Percentiles rank a stretch among this genome's conserved stretches.
These are phyloP conservation scores for Calidris pugnax DNA, from an alignment of 2,113 vertebrate species.

Conservation along the genomic window DNA sequence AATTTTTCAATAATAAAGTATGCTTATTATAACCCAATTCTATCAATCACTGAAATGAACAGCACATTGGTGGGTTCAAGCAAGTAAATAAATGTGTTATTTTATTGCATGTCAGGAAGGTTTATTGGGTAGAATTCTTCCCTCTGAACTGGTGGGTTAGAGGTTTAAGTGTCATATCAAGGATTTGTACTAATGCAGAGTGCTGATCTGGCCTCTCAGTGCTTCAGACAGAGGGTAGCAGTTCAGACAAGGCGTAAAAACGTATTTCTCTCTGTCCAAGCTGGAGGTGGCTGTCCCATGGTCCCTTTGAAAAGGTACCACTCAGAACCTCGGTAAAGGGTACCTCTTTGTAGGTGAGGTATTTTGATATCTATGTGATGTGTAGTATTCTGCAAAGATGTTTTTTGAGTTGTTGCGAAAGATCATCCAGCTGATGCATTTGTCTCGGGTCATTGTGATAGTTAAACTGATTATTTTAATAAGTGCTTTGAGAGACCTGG, in stretches of 20 bases:
- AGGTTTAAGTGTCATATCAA: not conserved
- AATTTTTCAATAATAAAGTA: conserved; percentile 73
- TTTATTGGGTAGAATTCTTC: conserved; percentile 40
- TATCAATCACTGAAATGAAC: conserved; percentile 68
- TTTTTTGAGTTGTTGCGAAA: not conserved
- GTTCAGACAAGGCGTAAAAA: not conserved
- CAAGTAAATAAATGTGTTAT: conserved; percentile 67
- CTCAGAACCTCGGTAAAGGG: not conserved
- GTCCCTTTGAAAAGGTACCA: not conserved
- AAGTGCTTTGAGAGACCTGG: not conserved
- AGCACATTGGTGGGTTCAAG: conserved; percentile 67
- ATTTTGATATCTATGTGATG: not conserved
- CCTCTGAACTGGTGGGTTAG: conserved; percentile 17
- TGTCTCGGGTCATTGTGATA: not conserved
- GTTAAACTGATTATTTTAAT: not conserved
- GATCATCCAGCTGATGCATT: not conserved
- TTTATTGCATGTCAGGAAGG: conserved; percentile 55
- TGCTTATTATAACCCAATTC: conserved; percentile 72
- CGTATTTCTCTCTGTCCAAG: not conserved
- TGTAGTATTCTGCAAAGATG: not conserved
- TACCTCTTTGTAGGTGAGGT: too few species aligned
- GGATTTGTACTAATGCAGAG: not conserved
- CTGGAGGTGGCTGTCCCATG: rapidly evolving
- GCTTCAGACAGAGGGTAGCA: not conserved
- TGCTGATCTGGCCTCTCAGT: not conserved